phyloP scores from a whole-genome alignment of 2,113 vertebrate genomes.

The Oreocharis arfaki region DNA sequence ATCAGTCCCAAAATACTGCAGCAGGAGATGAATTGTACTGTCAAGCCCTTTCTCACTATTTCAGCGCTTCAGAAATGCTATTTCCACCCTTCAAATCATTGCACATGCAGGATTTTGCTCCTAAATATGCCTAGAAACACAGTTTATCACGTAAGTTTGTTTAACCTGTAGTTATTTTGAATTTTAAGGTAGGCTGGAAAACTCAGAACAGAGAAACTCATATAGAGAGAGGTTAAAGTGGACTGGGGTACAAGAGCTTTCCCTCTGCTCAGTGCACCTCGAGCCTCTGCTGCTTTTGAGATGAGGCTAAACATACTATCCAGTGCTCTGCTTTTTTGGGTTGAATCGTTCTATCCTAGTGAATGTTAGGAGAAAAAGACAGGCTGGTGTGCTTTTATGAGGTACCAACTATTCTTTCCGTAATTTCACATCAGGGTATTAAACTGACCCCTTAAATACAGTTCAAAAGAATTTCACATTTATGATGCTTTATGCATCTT shows the following conservation, averaged over 20 bases:
- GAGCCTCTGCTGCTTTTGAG: neutral
- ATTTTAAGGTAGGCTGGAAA: neutral
- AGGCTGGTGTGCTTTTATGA: neutral
- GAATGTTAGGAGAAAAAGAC: neutral
- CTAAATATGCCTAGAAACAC: neutral
- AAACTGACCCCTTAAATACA: neutral
- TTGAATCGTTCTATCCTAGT: neutral
- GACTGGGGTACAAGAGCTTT: neutral
- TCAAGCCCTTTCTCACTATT: neutral
- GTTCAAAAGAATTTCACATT: neutral
- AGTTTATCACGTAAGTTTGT: neutral
- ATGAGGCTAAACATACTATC: neutral
- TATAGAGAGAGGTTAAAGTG: neutral
- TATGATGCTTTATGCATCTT: neutral
- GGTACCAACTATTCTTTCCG: neutral
- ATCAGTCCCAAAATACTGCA: neutral
- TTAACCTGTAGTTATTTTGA: neutral
- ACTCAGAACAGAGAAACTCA: neutral
- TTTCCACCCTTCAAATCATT: neutral
- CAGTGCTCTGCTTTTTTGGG: neutral
- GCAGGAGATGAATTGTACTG: neutral
- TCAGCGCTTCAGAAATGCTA: neutral
- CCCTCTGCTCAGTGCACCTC: neutral
- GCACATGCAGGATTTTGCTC: neutral
- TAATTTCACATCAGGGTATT: neutral